Percentiles rank a stretch among this genome's conserved stretches.
phyloP scores from a whole-genome alignment of 2,888 invertebrate species.

The Hemicrepidius hirtus region DNA sequence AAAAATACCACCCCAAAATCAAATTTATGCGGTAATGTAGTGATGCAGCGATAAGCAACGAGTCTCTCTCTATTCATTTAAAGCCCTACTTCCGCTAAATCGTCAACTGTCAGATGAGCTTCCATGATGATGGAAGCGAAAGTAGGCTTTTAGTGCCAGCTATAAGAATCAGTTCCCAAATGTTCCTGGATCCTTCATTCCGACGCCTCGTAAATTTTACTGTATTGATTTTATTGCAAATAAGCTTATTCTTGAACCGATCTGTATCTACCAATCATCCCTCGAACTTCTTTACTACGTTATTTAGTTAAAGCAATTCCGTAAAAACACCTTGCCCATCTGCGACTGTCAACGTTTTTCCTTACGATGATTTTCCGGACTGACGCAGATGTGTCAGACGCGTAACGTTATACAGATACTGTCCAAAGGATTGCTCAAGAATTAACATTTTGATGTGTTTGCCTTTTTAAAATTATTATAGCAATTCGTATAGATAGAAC shows the following conservation, averaged over 20 bases:
- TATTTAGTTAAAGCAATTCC: conserved; percentile 58
- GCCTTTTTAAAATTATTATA: too few species aligned
- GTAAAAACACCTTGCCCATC: conserved; percentile 57
- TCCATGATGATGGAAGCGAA: conserved; percentile 61
- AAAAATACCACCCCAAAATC: conserved; percentile 14
- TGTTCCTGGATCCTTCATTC: conserved; percentile 60
- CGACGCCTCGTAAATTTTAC: conserved; percentile 68
- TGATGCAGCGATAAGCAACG: conserved; percentile 52
- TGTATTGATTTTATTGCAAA: conserved; percentile 69
- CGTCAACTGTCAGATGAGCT: conserved; percentile 61
- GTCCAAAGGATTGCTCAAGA: too few species aligned
- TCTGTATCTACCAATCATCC: conserved; percentile 62
- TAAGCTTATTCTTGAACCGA: conserved; percentile 64
- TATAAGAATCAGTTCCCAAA: conserved; percentile 64
- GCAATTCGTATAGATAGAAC: too few species aligned
- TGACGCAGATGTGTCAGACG: conserved; percentile 29
- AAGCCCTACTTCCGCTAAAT: conserved; percentile 60
- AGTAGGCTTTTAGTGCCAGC: conserved; percentile 64
- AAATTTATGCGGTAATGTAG: conserved; percentile 42
- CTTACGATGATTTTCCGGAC: conserved; percentile 24
- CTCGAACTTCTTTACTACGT: conserved; percentile 57
- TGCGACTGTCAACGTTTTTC: conserved; percentile 35
- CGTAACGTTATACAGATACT: too few species aligned
- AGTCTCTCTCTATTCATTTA: conserved; percentile 61
- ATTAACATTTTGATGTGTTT: too few species aligned